Conservation (phyloP, 2,113 vertebrate species). For the Nycticorax nycticorax region DNA sequence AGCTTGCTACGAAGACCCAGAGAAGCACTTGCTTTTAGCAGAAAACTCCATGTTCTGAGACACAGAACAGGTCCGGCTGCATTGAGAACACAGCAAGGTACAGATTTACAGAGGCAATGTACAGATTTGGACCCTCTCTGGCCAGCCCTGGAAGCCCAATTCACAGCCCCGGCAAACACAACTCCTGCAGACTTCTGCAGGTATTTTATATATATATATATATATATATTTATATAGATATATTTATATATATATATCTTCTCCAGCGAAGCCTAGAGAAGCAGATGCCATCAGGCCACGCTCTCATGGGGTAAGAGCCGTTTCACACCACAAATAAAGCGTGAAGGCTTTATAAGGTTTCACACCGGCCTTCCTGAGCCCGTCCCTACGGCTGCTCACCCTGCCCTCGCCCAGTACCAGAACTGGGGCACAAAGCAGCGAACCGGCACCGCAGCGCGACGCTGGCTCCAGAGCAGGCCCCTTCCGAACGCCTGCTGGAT, state of each 20-base stretch:
- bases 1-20: not conserved
- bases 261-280: not conserved
- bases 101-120: not conserved
- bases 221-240: too few relatives aligned
- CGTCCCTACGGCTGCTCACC: not conserved
- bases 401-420: rapidly evolving
- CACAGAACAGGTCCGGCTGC: not conserved
- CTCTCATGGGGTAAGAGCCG: not conserved
- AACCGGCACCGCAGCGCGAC: rapidly evolving
- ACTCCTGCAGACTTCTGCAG: not conserved
- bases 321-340: not conserved
- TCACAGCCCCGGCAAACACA: not conserved
- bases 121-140: not conserved
- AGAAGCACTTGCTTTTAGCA: not conserved
- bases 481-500: not conserved
- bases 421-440: rapidly evolving
- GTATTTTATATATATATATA: too few relatives aligned
- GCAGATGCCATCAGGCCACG: not conserved
- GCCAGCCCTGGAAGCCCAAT: not conserved
- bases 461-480: rapidly evolving
- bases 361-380: not conserved
- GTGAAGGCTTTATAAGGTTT: rapidly evolving
- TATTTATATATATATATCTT: too few relatives aligned
- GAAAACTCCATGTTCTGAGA: not conserved
- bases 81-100: not conserved